Percentiles rank a stretch among this genome's conserved stretches.
Evolutionary conservation across 1,140 invertebrate species (phyloP).

Genomic region (Neodiprion lecontei): DNA sequence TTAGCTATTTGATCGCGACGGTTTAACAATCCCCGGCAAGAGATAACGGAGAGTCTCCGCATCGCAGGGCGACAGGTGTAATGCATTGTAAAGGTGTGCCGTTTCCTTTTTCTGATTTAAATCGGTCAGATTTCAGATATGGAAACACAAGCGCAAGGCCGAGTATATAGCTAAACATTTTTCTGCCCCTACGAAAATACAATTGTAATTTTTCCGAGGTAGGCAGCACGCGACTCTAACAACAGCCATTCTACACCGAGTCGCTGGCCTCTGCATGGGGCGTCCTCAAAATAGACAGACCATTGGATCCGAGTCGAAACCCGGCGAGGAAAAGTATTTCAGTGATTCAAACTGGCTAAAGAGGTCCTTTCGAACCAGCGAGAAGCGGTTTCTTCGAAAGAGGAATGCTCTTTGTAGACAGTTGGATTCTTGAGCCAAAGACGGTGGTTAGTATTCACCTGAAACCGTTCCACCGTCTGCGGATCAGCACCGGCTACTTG

Average conservation of each 20-base stretch:
- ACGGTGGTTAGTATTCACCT: background rate
- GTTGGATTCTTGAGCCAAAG: background rate
- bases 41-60: background rate
- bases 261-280: conserved; percentile 3
- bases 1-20: background rate
- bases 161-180: no score
- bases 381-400: background rate
- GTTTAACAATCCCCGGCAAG: background rate
- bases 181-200: no score
- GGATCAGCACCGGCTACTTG: no score
- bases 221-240: background rate
- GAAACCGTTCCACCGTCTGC: no score
- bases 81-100: background rate
- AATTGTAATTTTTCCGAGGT: no score
- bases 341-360: background rate
- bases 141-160: background rate
- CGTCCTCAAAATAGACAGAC: background rate
- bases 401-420: background rate
- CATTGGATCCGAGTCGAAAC: background rate
- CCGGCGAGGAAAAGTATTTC: background rate
- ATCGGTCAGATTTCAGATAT: background rate
- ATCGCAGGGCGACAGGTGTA: background rate
- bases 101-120: background rate
- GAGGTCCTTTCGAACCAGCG: background rate
- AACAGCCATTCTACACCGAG: background rate